Evolutionary conservation across 2,888 invertebrate genomes (phyloP), one percentile per base, ranked within the genome.

Genomic region (Buathra laborator): DNA sequence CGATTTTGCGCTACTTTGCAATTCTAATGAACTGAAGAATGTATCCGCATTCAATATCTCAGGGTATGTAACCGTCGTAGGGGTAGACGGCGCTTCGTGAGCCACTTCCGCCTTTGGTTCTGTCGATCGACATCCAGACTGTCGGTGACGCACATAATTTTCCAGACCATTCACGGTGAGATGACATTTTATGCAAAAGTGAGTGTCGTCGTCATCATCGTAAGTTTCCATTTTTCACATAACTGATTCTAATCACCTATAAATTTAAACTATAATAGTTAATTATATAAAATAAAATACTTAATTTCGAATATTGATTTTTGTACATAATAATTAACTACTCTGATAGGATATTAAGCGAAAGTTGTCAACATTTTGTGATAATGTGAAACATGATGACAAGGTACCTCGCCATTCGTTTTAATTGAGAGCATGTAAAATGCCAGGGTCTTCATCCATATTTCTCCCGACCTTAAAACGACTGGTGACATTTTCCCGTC

Each of bases 101-200:
- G 86, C 90, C 6, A 84, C 80, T 67, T 81, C 83, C n/a, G 83
- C 86, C 44, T 87, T 92, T 71, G 83, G 83, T 82, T 92, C 90
- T 7, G 88, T 84, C 2, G 89, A 89, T 32, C 94, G 94, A 89
- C 98, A 98, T 87, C 95, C 95, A 46, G 95, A 94, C 92, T 97
- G 97, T 62, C 98, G 96, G 92, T 99, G 98, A 53, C 95, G 95
- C 37, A 99, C 96, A 92, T 99, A 99, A 92, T 97, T 97, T 59
- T 97, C 97, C n/a, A 99, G 94, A 0, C 98, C 98, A 51, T 96
- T 94, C 84, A 98, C 96, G 3, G 98, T 98, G 19, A 95, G 93
- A 89, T 97, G 97, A 94, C 98, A 99, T 92, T 97, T 97, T 90
- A 98, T 96, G 94, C 98, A 99, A 86, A 97, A 96, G 92, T 99